These are phyloP conservation scores for Salvelinus sp. DNA, from an alignment of 2,113 vertebrate genomes.

Conservation along the genomic window DNA sequence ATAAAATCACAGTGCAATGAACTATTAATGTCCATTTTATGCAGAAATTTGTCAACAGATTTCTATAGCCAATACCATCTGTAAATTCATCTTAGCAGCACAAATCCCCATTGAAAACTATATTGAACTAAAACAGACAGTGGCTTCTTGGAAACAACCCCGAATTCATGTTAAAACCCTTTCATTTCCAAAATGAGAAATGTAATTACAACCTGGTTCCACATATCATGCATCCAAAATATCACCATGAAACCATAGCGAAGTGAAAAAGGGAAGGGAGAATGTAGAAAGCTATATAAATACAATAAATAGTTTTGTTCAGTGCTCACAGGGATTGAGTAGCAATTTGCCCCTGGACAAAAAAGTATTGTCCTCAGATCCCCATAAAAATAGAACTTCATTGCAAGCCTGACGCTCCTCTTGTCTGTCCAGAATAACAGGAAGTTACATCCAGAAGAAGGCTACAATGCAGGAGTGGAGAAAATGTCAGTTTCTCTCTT, in stretches of 20 bases:
- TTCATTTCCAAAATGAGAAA: conserved; percentile 47
- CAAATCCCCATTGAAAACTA: conserved; percentile 30
- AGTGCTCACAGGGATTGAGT: conserved; percentile 66
- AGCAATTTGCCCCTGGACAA: conserved; percentile 49
- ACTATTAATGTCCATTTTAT: conserved; percentile 37
- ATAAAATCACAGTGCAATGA: conserved; percentile 48
- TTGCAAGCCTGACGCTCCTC: conserved; percentile 36
- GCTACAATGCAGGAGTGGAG: conserved; percentile 47
- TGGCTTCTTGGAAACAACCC: conserved; percentile 38
- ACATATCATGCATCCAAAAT: conserved; percentile 53
- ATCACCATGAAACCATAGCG: conserved; percentile 58
- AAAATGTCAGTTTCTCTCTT: conserved; percentile 23
- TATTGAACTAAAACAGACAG: conserved; percentile 31
- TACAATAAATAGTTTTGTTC: conserved; percentile 97
- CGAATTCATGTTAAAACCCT: conserved; percentile 50
- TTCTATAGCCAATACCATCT: conserved; percentile 38
- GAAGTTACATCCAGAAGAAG: conserved; percentile 40
- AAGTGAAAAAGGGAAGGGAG: conserved; percentile 53
- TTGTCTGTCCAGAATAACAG: conserved; percentile 32
- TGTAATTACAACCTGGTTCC: conserved; percentile 61
- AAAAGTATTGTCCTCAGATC: conserved; percentile 44
- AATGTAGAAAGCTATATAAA: conserved; percentile 82
- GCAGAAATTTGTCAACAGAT: conserved; percentile 46
- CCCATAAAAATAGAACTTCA: conserved; percentile 27
- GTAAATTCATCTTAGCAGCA: conserved; percentile 47